phyloP scores from a whole-genome alignment of 1,140 invertebrate species.

The Hylaeus volcanicus region DNA sequence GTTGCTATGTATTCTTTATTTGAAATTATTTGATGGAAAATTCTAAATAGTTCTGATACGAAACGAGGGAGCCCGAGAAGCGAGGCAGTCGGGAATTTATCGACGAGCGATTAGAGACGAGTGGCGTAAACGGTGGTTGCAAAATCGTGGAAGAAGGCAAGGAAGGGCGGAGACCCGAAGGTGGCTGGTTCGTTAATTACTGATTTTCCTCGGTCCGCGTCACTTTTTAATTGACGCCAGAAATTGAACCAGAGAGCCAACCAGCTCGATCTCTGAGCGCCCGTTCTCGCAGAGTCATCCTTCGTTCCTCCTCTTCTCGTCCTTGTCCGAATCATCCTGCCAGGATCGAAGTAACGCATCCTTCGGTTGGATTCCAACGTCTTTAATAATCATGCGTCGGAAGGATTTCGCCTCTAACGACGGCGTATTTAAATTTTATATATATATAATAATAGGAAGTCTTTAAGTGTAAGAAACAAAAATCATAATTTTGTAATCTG shows the following conservation, averaged over 20 bases:
- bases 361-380: conserved; percentile 9
- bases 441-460: too few species aligned
- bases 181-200: conserved; percentile 76
- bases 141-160: conserved; percentile 34
- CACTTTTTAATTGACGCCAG: conserved; percentile 81
- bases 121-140: conserved; percentile 57
- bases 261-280: conserved; percentile 49
- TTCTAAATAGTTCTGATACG: background rate
- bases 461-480: too few species aligned
- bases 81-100: conserved; percentile 19
- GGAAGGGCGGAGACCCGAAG: conserved; percentile 31
- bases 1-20: background rate
- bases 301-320: conserved; percentile 39
- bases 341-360: conserved; percentile 50
- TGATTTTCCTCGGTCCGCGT: conserved; percentile 80
- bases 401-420: too few species aligned
- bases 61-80: background rate
- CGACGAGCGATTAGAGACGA: conserved; percentile 55
- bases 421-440: too few species aligned
- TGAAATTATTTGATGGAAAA: background rate
- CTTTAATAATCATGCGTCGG: background rate
- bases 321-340: conserved; percentile 62
- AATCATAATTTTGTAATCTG: too few species aligned
- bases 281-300: conserved; percentile 75
- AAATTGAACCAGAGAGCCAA: conserved; percentile 75